Percentiles rank a stretch among this genome's conserved stretches.
Conservation (phyloP, 1,140 invertebrate species). For the Yoshiicerus persimilis region DNA sequence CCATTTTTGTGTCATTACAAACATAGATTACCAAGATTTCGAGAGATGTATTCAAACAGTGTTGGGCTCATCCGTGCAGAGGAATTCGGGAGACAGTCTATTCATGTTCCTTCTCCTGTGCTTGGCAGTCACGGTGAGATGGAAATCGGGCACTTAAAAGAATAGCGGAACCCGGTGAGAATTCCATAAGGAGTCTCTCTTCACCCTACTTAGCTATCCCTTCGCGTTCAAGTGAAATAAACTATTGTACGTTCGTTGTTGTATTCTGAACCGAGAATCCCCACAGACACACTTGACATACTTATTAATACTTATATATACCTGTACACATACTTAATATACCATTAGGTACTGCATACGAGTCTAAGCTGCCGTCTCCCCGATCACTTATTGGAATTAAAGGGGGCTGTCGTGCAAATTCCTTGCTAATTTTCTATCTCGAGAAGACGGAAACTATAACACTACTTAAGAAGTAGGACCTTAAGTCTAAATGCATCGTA, state of each 20-base stretch:
- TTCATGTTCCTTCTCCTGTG: neutral
- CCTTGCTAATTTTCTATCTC: neutral
- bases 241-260: neutral
- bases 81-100: neutral
- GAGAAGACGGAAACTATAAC: neutral
- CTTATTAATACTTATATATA: neutral
- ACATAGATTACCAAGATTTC: slow-evolving; percentile 45
- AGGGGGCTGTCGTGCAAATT: neutral
- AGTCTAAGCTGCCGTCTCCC: neutral
- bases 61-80: slow-evolving; percentile 21
- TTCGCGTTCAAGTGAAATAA: neutral
- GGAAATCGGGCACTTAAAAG: slow-evolving; percentile 7
- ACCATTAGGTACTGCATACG: neutral
- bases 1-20: slow-evolving; percentile 47
- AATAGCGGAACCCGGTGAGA: neutral
- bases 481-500: neutral
- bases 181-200: neutral
- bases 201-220: neutral
- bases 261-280: neutral
- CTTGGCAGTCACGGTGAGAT: neutral
- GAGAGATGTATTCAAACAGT: slow-evolving; percentile 47
- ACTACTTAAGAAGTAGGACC: too few relatives aligned
- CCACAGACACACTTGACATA: neutral
- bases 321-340: neutral
- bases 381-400: neutral